Conservation (phyloP, 2,797 vertebrate genomes). For the Sitta carolinensis region DNA sequence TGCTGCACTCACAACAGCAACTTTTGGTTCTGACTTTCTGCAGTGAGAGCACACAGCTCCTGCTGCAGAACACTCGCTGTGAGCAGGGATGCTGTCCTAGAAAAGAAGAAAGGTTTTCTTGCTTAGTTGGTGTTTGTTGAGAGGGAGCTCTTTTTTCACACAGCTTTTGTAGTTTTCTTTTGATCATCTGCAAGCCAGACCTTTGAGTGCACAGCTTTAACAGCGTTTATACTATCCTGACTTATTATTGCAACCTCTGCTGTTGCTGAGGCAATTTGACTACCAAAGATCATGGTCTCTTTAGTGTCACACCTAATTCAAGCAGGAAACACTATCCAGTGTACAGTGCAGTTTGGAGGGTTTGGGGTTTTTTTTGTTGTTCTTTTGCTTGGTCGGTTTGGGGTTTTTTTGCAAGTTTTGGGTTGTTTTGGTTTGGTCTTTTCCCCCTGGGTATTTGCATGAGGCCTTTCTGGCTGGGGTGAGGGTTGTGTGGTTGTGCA, state of each 20-base stretch:
- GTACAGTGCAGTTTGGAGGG: background rate
- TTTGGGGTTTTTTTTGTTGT: rapidly evolving
- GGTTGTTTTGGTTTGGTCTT: rapidly evolving
- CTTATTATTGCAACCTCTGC: background rate
- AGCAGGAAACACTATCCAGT: background rate
- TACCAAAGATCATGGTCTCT: background rate
- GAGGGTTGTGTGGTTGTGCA: rapidly evolving
- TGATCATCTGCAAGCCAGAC: background rate
- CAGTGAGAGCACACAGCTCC: background rate
- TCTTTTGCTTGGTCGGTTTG: background rate
- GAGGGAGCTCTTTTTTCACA: background rate
- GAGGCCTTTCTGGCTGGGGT: background rate
- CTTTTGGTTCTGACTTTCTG: background rate
- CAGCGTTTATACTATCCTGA: background rate
- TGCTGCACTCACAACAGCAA: background rate
- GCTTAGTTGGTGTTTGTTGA: slow-evolving; percentile 4
- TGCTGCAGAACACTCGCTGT: background rate
- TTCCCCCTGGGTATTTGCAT: rapidly evolving
- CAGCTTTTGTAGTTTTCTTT: slow-evolving; percentile 14
- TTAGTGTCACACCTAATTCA: background rate
- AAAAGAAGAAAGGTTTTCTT: slow-evolving; percentile 1
- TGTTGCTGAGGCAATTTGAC: background rate
- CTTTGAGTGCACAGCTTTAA: background rate
- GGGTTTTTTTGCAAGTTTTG: background rate
- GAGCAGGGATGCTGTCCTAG: background rate